Evolutionary conservation across 2,888 invertebrate species (phyloP).

Genomic region (Thereva unica): DNA sequence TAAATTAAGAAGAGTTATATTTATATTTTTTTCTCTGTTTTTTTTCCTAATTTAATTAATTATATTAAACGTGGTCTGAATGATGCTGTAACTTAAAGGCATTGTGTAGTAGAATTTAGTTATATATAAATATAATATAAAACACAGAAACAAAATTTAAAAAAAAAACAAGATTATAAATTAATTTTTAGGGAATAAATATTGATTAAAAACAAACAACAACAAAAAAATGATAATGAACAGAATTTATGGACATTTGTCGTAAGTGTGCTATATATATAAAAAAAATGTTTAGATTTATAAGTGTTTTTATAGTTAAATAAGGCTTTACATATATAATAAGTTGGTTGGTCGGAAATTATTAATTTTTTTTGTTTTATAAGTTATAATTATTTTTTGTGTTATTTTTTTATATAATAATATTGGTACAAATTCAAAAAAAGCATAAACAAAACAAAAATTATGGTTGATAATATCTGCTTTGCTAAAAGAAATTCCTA

Average conservation of each 20-base stretch:
- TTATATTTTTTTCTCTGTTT: slow-evolving; percentile 16
- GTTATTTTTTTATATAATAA: slow-evolving; percentile 1
- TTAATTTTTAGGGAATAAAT: slow-evolving; percentile 27
- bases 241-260: slow-evolving; percentile 30
- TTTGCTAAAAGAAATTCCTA: no score
- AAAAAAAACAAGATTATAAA: slow-evolving; percentile 20
- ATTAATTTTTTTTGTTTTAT: slow-evolving; percentile 1
- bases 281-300: slow-evolving; percentile 9
- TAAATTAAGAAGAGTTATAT: slow-evolving; percentile 24
- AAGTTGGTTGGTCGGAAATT: slow-evolving; percentile 27
- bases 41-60: slow-evolving; percentile 1
- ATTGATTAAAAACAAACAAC: slow-evolving; percentile 16
- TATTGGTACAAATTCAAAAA: slow-evolving; percentile 15
- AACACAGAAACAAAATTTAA: slow-evolving; percentile 15
- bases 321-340: slow-evolving; percentile 22
- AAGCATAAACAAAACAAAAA: background rate
- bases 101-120: slow-evolving; percentile 7
- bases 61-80: no score
- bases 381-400: background rate
- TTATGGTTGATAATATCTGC: background rate
- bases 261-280: slow-evolving; percentile 31
- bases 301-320: slow-evolving; percentile 15
- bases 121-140: no score
- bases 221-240: background rate
- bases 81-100: background rate